Evolutionary conservation across 2,113 vertebrate genomes (phyloP).

Genomic region (Benitochromis conjunctus): DNA sequence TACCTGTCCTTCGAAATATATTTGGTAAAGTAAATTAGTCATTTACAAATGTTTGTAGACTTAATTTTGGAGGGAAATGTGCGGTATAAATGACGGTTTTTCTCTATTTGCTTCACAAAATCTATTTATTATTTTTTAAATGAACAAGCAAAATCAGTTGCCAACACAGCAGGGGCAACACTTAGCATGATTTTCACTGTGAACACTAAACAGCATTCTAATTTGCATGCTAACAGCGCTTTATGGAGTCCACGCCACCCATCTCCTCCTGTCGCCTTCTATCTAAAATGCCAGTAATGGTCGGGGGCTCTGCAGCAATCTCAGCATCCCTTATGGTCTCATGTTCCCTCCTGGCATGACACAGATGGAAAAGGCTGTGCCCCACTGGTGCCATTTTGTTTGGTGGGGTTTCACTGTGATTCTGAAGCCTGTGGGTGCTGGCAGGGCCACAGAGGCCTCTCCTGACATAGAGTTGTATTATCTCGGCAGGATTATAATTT

Average conservation of each 20-base stretch:
- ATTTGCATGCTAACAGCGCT: conserved; percentile 31
- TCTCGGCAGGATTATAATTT: conserved; percentile 33
- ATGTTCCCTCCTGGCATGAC: conserved; percentile 22
- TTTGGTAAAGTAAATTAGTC: neutral
- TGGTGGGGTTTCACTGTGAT: conserved; percentile 32
- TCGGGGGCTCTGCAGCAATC: conserved; percentile 5
- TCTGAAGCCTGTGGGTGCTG: conserved; percentile 35
- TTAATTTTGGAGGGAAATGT: neutral
- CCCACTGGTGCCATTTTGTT: conserved; percentile 33
- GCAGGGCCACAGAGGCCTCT: conserved; percentile 24
- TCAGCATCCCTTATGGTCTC: conserved; percentile 19
- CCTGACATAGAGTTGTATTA: conserved; percentile 14
- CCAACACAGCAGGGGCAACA: neutral
- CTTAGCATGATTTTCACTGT: neutral
- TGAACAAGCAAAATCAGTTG: neutral
- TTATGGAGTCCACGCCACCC: neutral
- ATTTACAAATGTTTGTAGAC: neutral
- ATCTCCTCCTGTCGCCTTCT: neutral
- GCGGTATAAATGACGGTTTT: neutral
- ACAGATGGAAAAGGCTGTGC: conserved; percentile 24
- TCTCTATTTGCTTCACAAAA: neutral
- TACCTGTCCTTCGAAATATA: neutral
- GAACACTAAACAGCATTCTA: neutral
- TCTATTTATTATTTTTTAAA: neutral
- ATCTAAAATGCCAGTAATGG: conserved; percentile 13